phyloP scores from a whole-genome alignment of 2,113 vertebrate genomes.

The Perccottus glenii region DNA sequence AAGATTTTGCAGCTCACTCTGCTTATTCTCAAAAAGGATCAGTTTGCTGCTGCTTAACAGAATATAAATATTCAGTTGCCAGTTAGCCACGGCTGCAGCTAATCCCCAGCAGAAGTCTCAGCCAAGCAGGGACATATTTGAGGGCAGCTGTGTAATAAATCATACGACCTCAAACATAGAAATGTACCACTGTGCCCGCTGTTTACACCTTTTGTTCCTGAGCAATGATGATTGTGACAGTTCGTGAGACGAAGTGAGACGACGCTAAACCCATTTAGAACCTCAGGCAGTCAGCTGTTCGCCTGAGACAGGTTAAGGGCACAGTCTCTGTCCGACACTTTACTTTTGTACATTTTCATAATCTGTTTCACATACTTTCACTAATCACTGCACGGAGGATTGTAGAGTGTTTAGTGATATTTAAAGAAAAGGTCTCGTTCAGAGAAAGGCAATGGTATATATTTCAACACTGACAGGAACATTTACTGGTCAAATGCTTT shows the following conservation, averaged over 20 bases:
- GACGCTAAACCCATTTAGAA: slow-evolving; percentile 10
- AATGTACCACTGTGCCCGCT: slow-evolving; percentile 45
- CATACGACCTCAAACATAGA: slow-evolving; percentile 44
- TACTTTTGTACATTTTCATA: neutral
- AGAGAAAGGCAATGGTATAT: slow-evolving; percentile 32
- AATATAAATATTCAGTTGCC: slow-evolving; percentile 74
- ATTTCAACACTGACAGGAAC: slow-evolving; percentile 28
- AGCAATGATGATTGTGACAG: slow-evolving; percentile 45
- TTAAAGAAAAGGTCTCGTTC: too few species aligned
- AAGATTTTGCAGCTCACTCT: slow-evolving; percentile 46
- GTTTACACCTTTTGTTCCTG: slow-evolving; percentile 51
- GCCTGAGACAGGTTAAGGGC: too few species aligned
- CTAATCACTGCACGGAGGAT: too few species aligned
- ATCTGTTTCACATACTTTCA: too few species aligned
- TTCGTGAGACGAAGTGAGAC: slow-evolving; percentile 22
- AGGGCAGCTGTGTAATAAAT: slow-evolving; percentile 64
- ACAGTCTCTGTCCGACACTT: too few species aligned
- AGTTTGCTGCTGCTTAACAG: slow-evolving; percentile 45
- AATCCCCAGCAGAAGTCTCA: slow-evolving; percentile 55
- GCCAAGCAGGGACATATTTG: slow-evolving; percentile 59
- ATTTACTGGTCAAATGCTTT: slow-evolving; percentile 38
- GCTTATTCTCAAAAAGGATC: slow-evolving; percentile 51
- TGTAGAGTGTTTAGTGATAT: too few species aligned
- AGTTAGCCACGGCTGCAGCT: slow-evolving; percentile 61
- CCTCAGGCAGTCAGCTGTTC: too few species aligned